phyloP scores from a whole-genome alignment of 1,140 invertebrate genomes.

The Drosophila nasuta region DNA sequence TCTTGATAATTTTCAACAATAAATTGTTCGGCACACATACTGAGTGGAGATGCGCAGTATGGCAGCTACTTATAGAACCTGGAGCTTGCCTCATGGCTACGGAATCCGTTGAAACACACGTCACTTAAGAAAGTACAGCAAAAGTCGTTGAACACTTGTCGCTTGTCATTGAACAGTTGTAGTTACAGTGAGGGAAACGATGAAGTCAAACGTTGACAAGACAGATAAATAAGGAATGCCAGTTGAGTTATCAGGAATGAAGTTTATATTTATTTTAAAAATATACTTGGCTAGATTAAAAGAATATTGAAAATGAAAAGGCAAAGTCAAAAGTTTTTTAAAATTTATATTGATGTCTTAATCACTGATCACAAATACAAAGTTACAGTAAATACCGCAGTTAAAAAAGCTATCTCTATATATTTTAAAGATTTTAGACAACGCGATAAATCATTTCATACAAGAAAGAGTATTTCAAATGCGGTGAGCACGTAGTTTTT shows the following conservation, averaged over 20 bases:
- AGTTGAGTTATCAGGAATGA: too few relatives aligned
- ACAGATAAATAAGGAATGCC: slow-evolving; percentile 23
- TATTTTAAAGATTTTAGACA: too few relatives aligned
- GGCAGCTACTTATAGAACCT: slow-evolving; percentile 38
- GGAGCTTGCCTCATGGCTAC: slow-evolving; percentile 35
- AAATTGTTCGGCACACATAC: slow-evolving; percentile 71
- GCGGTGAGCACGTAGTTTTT: background rate
- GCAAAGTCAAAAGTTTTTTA: too few relatives aligned
- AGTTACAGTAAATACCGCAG: too few relatives aligned
- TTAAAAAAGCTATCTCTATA: too few relatives aligned
- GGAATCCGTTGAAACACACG: slow-evolving; percentile 75
- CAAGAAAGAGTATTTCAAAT: slow-evolving; percentile 40
- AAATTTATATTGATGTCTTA: too few relatives aligned
- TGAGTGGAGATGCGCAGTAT: background rate
- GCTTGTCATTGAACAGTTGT: slow-evolving; percentile 73
- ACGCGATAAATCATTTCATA: too few relatives aligned
- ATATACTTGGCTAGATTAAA: too few relatives aligned
- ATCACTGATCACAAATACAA: too few relatives aligned
- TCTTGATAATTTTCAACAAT: slow-evolving; percentile 83
- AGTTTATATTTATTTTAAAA: too few relatives aligned
- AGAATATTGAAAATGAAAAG: too few relatives aligned
- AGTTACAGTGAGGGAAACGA: slow-evolving; percentile 47
- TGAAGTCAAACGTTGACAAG: slow-evolving; percentile 36
- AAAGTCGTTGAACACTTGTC: slow-evolving; percentile 82
- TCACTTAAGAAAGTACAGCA: slow-evolving; percentile 79